Percentiles rank a stretch among this genome's conserved stretches.
phyloP scores from a whole-genome alignment of 2,113 vertebrate genomes.

The Tachysurus vachellii region DNA sequence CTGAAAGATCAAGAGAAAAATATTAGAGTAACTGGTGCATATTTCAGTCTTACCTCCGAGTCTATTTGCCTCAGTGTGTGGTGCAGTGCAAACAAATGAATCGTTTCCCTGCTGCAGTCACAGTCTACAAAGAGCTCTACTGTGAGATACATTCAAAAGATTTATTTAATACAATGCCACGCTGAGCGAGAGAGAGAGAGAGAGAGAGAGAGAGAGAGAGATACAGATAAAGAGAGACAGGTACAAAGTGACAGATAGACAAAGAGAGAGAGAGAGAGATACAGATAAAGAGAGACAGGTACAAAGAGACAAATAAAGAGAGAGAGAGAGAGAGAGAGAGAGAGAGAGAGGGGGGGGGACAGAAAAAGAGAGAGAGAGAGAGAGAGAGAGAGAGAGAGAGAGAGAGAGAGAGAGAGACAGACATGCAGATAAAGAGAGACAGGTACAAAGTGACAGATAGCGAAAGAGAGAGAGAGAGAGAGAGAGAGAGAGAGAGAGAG shows the following conservation, averaged over 20 bases:
- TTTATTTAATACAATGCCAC: constrained; percentile 37
- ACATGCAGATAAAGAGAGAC: background rate
- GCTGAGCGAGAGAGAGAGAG: background rate
- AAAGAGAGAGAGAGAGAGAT: no score
- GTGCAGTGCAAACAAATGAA: constrained; percentile 2
- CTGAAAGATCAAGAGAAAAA: constrained; percentile 63
- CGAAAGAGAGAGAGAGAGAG: no score
- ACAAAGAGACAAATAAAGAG: no score
- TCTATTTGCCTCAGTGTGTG: background rate
- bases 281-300: no score
- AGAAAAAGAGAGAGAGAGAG: constrained; percentile 1
- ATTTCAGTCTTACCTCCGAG: constrained; percentile 4
- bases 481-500: no score
- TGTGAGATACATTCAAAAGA: background rate
- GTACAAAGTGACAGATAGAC: no score
- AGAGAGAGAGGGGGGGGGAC: no score
- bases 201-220: background rate
- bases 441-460: no score
- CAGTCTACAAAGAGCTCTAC: background rate
- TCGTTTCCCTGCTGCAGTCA: constrained; percentile 14
- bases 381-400: background rate
- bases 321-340: no score
- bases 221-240: background rate
- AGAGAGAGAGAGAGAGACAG: background rate
- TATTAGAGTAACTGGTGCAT: background rate